A percentile compares a stretch with the other conserved stretches of the same genome.
Conservation (phyloP, 2,797 vertebrate species). For the Scleropages formosus region DNA sequence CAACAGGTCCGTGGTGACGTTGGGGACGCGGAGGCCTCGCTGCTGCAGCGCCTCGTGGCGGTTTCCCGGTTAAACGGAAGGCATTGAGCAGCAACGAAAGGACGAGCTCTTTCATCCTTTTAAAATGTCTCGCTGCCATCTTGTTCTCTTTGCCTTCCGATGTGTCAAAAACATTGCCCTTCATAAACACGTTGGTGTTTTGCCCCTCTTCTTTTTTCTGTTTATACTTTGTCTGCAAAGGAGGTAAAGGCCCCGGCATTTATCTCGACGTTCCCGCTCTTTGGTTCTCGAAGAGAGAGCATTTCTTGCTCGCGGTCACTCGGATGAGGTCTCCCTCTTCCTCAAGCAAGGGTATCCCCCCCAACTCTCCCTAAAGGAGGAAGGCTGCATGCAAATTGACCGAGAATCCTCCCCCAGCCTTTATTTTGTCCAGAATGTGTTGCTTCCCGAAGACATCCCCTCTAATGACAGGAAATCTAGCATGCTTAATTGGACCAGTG, state of each 20-base stretch:
- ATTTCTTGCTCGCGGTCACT: neutral
- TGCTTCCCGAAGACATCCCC: constrained; percentile 64
- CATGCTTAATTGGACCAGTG: constrained; percentile 78
- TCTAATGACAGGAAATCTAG: constrained; percentile 79
- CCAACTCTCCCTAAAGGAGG: neutral
- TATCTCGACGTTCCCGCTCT: neutral
- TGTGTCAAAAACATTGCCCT: neutral
- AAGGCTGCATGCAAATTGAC: neutral
- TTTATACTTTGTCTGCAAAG: neutral
- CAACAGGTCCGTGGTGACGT: neutral
- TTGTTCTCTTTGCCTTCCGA: neutral
- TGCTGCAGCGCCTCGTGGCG: neutral
- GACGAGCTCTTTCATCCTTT: neutral
- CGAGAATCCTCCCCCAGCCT: constrained; percentile 53
- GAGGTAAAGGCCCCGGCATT: neutral
- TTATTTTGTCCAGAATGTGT: constrained; percentile 67
- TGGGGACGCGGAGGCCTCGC: neutral
- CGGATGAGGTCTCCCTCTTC: neutral
- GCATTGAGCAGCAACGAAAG: neutral
- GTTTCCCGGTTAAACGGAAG: neutral
- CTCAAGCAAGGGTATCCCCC: neutral
- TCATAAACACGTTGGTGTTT: neutral
- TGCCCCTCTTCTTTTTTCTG: neutral
- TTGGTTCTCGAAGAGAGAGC: neutral
- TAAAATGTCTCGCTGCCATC: neutral